Conservation (phyloP, 2,888 invertebrate species). For the Cheilosia soror region DNA sequence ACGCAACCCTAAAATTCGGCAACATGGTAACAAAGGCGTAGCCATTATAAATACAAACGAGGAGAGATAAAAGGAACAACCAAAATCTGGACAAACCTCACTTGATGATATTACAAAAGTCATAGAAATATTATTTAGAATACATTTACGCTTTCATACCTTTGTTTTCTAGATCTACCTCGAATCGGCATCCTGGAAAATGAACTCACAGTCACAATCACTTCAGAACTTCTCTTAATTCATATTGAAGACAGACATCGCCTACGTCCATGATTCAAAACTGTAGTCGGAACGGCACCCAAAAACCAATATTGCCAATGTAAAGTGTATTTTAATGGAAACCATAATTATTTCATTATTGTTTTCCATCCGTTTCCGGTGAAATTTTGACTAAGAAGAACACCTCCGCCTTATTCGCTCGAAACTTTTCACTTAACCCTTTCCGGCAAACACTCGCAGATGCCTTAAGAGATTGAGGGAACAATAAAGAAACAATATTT, state of each 20-base stretch:
- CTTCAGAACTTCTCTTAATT: not conserved
- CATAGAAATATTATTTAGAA: not conserved
- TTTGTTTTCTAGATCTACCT: too few relatives aligned
- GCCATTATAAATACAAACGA: too few relatives aligned
- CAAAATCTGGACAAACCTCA: too few relatives aligned
- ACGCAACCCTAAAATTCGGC: too few relatives aligned
- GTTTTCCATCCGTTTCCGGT: conserved; percentile 51
- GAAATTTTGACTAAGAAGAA: conserved; percentile 40
- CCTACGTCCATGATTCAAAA: not conserved
- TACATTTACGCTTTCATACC: too few relatives aligned
- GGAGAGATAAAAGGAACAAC: too few relatives aligned
- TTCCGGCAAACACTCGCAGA: not conserved
- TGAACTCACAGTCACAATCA: not conserved
- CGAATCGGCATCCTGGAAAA: too few relatives aligned
- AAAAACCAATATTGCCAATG: conserved; percentile 57
- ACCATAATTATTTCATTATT: conserved; percentile 38
- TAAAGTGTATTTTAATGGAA: conserved; percentile 53
- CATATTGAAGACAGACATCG: not conserved
- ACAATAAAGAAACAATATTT: conserved; percentile 69
- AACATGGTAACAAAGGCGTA: too few relatives aligned
- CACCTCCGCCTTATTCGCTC: not conserved
- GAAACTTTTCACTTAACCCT: conserved; percentile 16
- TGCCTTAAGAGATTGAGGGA: conserved; percentile 50
- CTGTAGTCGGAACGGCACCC: not conserved
- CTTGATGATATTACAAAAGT: not conserved